Base-by-base conservation (phyloP, 2,888 invertebrate genomes). In the Drosophila neotestacea region DNA sequence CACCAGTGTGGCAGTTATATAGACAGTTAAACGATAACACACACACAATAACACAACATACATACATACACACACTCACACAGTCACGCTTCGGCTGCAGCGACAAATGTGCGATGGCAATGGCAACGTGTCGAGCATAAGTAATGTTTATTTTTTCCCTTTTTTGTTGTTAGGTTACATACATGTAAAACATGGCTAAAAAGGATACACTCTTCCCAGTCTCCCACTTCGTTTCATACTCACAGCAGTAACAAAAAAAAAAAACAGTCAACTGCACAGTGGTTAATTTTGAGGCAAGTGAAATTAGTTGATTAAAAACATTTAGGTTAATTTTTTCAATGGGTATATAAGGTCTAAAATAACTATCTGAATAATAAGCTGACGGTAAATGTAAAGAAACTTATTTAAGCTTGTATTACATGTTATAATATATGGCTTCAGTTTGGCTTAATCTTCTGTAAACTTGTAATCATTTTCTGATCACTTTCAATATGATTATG, bases 111-210 rank as follows among this genome's bases (percentile, higher is more conserved):
- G 60, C 60, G 52, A 13, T 28, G 34, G 52, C 11, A 61, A 44
- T 59, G 62, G 65, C 79, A 65, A 79, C 87, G 83, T 87, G 85
- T 84, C 65, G 70, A 65, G 83, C 79, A 87, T 84, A 84, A 87
- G 71, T 77, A 85, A 84, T 87, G 82, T 79, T 84, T 74, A 81
- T 81, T 76, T 73, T 78, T 71, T 68, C 46, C 63, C 28, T 6
- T 63, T 64, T 67, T 60, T 60, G n/a, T 50, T 59, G 16, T 56
- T 51, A 34, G 39, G 50, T 36, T 51, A 36, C 36, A 51, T 61
- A 51, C 70, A 63, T 73, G 78, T 75, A 70, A 70, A 80, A 83
- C 77, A 83, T 60, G 66, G 36, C 34, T 44, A 61, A 58, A 73
- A 52, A 59, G 34, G 7, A 41, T 16, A 7, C 32, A 30, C 16